Percentiles rank a stretch among this genome's conserved stretches.
Conservation (phyloP, 2,113 vertebrate genomes). For the Electrona antarctica region DNA sequence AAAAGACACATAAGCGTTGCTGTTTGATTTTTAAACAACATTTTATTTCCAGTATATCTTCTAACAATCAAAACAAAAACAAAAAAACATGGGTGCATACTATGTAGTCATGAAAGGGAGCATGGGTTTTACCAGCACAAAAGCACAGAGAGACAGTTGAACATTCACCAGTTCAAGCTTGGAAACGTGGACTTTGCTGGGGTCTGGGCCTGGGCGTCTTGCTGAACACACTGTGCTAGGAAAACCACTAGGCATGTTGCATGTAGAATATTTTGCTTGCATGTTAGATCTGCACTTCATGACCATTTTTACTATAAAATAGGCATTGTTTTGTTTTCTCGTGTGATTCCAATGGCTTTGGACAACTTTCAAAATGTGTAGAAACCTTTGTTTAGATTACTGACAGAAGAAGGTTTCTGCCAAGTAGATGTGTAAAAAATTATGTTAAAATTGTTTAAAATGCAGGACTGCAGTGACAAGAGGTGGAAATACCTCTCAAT, state of each 20-base stretch:
- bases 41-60: conserved; percentile 73
- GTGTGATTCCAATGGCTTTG: conserved; percentile 13
- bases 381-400: conserved; percentile 6
- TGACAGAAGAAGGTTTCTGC: conserved; percentile 5
- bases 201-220: conserved; percentile 7
- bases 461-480: conserved; percentile 14
- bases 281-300: background rate
- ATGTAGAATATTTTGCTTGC: conserved; percentile 7
- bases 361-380: conserved; percentile 17
- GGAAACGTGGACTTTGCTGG: conserved; percentile 15
- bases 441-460: conserved; percentile 29
- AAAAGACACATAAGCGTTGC: conserved; percentile 12
- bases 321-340: conserved; percentile 6
- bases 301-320: conserved; percentile 11
- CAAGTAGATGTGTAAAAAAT: conserved; percentile 15
- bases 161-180: conserved; percentile 57
- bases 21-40: conserved; percentile 50
- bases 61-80: conserved; percentile 64
- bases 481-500: conserved; percentile 24
- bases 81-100: conserved; percentile 63
- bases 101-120: conserved; percentile 61
- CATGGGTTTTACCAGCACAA: conserved; percentile 69
- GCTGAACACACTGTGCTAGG: conserved; percentile 1
- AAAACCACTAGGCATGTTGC: conserved; percentile 11
- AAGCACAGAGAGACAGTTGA: conserved; percentile 62